Evolutionary conservation across 2,888 invertebrate genomes (phyloP).

Genomic region (Cephus spinipes): DNA sequence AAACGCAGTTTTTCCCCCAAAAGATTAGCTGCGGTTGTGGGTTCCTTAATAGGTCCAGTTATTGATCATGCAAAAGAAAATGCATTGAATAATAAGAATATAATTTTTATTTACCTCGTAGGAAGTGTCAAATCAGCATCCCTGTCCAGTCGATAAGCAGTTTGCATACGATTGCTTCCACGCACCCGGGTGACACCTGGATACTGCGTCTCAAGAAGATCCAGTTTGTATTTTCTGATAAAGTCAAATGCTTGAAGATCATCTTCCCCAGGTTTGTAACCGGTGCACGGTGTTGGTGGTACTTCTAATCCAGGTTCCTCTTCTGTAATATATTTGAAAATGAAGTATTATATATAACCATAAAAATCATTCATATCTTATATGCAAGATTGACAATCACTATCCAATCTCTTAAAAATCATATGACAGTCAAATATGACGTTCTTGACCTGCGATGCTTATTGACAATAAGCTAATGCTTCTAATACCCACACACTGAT

Average conservation of each 20-base stretch:
- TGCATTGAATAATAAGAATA: neutral
- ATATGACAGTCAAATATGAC: neutral
- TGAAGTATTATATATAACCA: neutral
- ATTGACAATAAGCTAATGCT: neutral
- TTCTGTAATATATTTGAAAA: conserved; percentile 32
- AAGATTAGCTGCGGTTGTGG: neutral
- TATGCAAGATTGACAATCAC: neutral
- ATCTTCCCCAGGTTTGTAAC: conserved; percentile 77
- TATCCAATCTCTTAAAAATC: neutral
- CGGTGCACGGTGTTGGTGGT: conserved; percentile 67
- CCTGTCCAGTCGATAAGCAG: conserved; percentile 81
- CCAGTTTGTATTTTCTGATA: conserved; percentile 81
- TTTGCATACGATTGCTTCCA: conserved; percentile 83
- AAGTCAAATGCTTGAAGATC: conserved; percentile 87
- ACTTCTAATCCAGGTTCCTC: conserved; percentile 33
- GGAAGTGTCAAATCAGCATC: conserved; percentile 80
- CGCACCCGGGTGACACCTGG: conserved; percentile 78
- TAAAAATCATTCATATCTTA: neutral
- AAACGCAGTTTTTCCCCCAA: too few species aligned
- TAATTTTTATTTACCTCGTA: conserved; percentile 71
- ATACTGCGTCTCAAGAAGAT: conserved; percentile 72
- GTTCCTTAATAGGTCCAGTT: neutral
- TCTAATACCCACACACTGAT: neutral
- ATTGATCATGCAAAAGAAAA: neutral
- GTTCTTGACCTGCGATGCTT: neutral